Conservation (phyloP, 2,113 vertebrate genomes). For the Trematocara zebra region DNA sequence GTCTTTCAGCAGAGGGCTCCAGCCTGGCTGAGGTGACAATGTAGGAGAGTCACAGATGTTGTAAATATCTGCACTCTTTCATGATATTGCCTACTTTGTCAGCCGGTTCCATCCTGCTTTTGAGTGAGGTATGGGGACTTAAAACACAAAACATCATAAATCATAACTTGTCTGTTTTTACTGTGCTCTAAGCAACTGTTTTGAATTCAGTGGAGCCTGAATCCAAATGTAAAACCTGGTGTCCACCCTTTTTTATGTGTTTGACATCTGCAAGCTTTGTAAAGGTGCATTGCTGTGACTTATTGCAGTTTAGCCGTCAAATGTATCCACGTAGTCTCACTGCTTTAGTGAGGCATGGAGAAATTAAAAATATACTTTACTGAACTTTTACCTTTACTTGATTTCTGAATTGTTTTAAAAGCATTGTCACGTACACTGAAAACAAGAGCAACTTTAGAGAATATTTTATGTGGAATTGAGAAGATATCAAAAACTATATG, state of each 20-base stretch:
- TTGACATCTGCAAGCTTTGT: not conserved
- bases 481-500: not conserved
- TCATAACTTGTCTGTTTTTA: constrained; percentile 12
- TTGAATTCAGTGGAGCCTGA: not conserved
- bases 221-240: not conserved
- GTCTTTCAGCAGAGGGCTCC: constrained; percentile 49
- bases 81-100: not conserved
- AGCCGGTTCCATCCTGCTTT: not conserved
- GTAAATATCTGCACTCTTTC: not conserved
- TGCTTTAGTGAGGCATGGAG: not conserved
- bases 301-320: not conserved
- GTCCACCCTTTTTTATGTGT: not conserved
- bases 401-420: not conserved
- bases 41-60: not conserved
- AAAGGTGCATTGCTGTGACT: not conserved
- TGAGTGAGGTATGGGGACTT: not conserved
- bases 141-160: not conserved
- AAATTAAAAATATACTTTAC: not conserved
- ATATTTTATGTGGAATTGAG: not conserved
- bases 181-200: constrained; percentile 9
- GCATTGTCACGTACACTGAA: not conserved
- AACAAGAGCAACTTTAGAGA: not conserved
- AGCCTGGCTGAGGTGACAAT: not conserved
- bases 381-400: not conserved
- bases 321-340: not conserved